Evolutionary conservation across 1,140 invertebrate species (phyloP).

Genomic region (Hylaeus volcanicus): DNA sequence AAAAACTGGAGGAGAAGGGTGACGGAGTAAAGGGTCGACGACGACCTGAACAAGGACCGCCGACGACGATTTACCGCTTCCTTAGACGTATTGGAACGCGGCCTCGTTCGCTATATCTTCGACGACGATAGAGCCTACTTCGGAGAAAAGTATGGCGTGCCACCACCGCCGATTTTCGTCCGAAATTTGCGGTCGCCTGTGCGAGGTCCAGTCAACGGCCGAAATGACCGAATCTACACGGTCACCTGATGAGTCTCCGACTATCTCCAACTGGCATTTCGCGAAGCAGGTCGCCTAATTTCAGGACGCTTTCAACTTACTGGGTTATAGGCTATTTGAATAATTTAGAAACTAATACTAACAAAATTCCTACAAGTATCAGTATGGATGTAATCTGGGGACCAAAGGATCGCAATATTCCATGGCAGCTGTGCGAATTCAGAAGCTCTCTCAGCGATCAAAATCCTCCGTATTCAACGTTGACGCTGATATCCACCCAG

Average conservation of each 20-base stretch:
- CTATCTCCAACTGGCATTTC: neutral
- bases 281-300: no score
- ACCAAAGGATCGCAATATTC: neutral
- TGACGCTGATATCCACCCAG: constrained; percentile 49
- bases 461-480: constrained; percentile 7
- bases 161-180: constrained; percentile 3
- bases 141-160: constrained; percentile 33
- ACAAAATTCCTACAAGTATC: neutral
- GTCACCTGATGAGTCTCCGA: neutral
- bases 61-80: constrained; percentile 50
- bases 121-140: constrained; percentile 10
- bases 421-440: constrained; percentile 15
- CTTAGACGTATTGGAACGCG: constrained; percentile 52
- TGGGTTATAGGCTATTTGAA: no score
- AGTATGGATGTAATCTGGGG: no score
- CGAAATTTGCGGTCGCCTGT: constrained; percentile 21
- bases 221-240: constrained; percentile 21
- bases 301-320: no score
- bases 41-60: constrained; percentile 48
- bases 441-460: constrained; percentile 44
- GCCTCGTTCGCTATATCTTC: constrained; percentile 25
- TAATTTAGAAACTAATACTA: no score
- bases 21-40: constrained; percentile 49
- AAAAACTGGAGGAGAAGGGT: constrained; percentile 50
- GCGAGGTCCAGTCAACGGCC: neutral